phyloP scores from a whole-genome alignment of 2,888 invertebrate genomes.

The Rutpela maculata region DNA sequence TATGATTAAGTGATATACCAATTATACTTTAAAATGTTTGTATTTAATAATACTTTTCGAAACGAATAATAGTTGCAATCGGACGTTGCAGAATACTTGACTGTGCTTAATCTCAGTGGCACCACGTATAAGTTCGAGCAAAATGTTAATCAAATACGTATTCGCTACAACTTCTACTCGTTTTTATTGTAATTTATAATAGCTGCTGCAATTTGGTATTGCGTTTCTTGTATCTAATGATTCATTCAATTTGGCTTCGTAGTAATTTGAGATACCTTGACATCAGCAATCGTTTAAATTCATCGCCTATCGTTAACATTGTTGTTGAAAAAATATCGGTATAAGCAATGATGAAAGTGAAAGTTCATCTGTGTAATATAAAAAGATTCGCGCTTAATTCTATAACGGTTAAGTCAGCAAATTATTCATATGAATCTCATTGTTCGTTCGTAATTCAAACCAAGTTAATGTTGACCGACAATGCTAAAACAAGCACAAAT shows the following conservation, averaged over 20 bases:
- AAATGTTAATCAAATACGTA: too few relatives aligned
- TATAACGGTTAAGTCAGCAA: neutral
- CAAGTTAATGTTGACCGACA: neutral
- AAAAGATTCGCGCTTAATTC: neutral
- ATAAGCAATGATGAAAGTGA: neutral
- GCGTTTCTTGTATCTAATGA: neutral
- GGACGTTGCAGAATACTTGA: too few relatives aligned
- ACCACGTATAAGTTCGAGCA: too few relatives aligned
- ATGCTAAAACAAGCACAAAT: neutral
- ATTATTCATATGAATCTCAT: neutral
- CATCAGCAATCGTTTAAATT: neutral
- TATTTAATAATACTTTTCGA: too few relatives aligned
- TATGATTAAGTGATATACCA: too few relatives aligned
- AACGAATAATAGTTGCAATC: too few relatives aligned
- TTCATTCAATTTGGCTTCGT: neutral
- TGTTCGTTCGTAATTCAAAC: neutral
- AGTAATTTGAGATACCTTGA: neutral
- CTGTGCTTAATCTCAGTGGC: too few relatives aligned
- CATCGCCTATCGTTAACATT: neutral
- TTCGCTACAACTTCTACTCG: too few relatives aligned
- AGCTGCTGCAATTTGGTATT: too few relatives aligned
- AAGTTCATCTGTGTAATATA: neutral
- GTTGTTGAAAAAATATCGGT: constrained; percentile 1
- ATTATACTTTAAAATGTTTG: too few relatives aligned
- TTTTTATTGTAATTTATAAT: too few relatives aligned